phyloP scores from a whole-genome alignment of 2,888 invertebrate genomes.

The Sarcophaga rosellei region DNA sequence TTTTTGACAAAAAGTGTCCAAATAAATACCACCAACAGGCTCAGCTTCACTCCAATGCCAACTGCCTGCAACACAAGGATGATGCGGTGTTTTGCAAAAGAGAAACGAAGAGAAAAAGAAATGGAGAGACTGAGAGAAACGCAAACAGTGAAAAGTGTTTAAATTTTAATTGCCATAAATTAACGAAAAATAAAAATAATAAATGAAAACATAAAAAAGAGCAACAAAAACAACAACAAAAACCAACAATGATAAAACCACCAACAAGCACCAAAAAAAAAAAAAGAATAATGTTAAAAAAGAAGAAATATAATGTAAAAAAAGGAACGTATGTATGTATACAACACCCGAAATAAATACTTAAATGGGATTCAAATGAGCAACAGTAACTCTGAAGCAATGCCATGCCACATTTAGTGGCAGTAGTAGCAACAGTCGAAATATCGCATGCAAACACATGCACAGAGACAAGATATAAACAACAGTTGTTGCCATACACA shows the following conservation, averaged over 20 bases:
- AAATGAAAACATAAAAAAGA: constrained; percentile 24
- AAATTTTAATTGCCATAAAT: constrained; percentile 71
- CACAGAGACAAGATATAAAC: neutral
- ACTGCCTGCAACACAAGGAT: neutral
- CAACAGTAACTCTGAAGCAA: constrained; percentile 49
- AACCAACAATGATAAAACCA: constrained; percentile 55
- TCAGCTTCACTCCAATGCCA: constrained; percentile 25
- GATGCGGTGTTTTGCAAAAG: neutral
- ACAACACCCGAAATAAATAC: constrained; percentile 69
- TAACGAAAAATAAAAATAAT: constrained; percentile 63
- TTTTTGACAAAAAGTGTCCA: constrained; percentile 48
- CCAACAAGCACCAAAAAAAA: constrained; percentile 27
- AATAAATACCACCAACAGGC: constrained; percentile 45
- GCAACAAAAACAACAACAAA: neutral
- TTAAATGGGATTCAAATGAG: constrained; percentile 68
- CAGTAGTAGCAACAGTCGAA: constrained; percentile 31
- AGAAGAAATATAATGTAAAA: too few relatives aligned
- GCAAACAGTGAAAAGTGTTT: constrained; percentile 65
- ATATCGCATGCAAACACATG: neutral
- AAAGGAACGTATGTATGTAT: neutral
- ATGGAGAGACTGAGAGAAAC: neutral
- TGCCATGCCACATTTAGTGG: constrained; percentile 28
- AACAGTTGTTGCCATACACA: too few relatives aligned
- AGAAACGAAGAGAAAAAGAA: constrained; percentile 1
- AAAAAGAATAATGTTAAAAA: constrained; percentile 70